Percentiles rank a stretch among this genome's conserved stretches.
phyloP scores from a whole-genome alignment of 2,888 invertebrate genomes.

The Eupithecia dodoneata region DNA sequence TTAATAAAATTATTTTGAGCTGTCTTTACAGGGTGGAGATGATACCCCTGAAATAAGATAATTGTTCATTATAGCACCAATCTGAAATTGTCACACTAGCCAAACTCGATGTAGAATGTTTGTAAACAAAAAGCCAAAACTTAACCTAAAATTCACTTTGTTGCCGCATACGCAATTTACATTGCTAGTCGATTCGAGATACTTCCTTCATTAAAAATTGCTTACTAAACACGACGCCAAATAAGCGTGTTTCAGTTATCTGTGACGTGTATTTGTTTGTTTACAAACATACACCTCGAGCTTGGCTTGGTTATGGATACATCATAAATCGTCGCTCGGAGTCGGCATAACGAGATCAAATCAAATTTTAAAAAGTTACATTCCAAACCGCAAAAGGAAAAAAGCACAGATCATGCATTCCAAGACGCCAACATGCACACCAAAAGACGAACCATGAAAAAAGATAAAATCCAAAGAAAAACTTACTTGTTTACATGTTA shows the following conservation, averaged over 20 bases:
- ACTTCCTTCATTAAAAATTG: too few relatives aligned
- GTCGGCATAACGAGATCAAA: not conserved
- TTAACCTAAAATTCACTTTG: too few relatives aligned
- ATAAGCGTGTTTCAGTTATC: too few relatives aligned
- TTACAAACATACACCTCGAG: too few relatives aligned
- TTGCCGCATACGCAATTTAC: too few relatives aligned
- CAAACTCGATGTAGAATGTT: too few relatives aligned
- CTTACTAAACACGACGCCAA: too few relatives aligned
- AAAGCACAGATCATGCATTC: conserved; percentile 13
- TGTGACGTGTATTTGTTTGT: too few relatives aligned
- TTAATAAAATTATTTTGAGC: not conserved
- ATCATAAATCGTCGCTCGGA: not conserved
- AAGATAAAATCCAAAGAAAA: conserved; percentile 10
- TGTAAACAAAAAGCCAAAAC: too few relatives aligned
- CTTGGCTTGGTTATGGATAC: not conserved
- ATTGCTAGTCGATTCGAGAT: too few relatives aligned
- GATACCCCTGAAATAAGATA: not conserved
- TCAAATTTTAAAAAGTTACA: not conserved
- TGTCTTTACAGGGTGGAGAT: not conserved
- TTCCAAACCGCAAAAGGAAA: not conserved
- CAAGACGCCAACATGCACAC: conserved; percentile 8
- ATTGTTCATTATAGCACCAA: not conserved
- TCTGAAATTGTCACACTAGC: not conserved
- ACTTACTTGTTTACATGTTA: conserved; percentile 14
- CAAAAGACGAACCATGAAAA: conserved; percentile 5